phyloP scores from a whole-genome alignment of 35 echinoderm and acorn worm species.

The Heliocidaris erythrogramma region DNA sequence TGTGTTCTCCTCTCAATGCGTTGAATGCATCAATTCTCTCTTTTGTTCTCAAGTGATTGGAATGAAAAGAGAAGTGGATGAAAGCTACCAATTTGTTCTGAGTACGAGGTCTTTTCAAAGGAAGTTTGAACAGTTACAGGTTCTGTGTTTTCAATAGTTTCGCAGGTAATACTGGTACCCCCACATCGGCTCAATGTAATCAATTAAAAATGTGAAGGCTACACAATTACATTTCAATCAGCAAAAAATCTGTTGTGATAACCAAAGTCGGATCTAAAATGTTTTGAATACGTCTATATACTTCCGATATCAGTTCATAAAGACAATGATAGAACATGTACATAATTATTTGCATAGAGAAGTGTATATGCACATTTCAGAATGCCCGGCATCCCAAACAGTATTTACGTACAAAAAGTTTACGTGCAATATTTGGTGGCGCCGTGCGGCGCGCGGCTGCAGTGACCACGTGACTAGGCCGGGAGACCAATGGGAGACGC shows the following conservation, averaged over 20 bases:
- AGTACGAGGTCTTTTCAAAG: neutral
- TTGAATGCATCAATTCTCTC: constrained; percentile 10
- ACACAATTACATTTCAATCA: no score
- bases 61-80: neutral
- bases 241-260: no score
- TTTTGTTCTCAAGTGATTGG: constrained; percentile 15
- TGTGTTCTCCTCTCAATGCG: neutral
- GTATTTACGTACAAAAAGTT: neutral
- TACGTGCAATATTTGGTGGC: neutral
- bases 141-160: neutral
- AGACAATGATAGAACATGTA: no score
- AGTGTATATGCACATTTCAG: no score
- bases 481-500: neutral
- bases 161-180: neutral
- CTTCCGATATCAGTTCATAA: neutral
- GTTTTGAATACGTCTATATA: neutral
- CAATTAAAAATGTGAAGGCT: neutral
- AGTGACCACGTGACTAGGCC: neutral
- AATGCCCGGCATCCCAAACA: no score
- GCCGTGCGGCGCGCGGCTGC: neutral
- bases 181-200: neutral
- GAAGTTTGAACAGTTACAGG: neutral
- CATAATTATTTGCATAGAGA: no score
- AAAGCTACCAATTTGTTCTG: neutral
- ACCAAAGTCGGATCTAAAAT: neutral